Evolutionary conservation across 2,888 invertebrate species (phyloP), one percentile per base, ranked within the genome.

Genomic region (Brachynemurus nebulosus): DNA sequence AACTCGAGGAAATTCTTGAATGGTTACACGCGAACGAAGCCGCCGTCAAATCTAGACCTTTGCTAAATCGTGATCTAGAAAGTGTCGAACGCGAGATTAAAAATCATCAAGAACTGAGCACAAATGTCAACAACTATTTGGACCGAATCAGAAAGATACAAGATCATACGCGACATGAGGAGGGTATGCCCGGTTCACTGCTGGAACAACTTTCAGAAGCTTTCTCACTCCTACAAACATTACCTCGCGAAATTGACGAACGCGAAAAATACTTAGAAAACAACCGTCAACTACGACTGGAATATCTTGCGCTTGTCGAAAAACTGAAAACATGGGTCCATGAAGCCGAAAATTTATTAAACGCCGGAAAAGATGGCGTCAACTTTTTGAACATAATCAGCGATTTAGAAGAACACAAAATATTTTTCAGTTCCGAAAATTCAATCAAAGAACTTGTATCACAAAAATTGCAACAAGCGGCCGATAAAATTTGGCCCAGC

Each of bases 401-500:
- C 6, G 86, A 90, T 57, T 68, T 93, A 18, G 86, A 89, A 57
- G 86, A 90, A 55, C 90, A 90, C 58, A 89, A 86, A 64, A 74
- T 78, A 30, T 89, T 86, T 74, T 89, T 89, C 61, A 76, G 79
- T 48, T 81, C 81, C 34, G 86, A 89, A 56, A 70, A 77, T 1
- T 73, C 77, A 17, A 82, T 86, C 59, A 78, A 82, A 47, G 85
- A 86, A 56, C 67, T 89, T 50, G 82, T 89, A 4, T 79, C 84
- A 2, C 83, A 84, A 51, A 76, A 80, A 47, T 84, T 89, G 59
- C 85, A 88, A 56, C 81, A 83, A 47, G 78, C 83, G 2, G 86
- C 86, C 1, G 88, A 91, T 55, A 84, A 84, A 56, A 88, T 91
- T 45, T 88, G 88, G 84, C 83, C 89, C 0, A 89, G 90, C 1